Percentiles rank a stretch among this genome's conserved stretches.
Conservation (phyloP, 2,888 invertebrate genomes). For the Agrotis exclamationis region DNA sequence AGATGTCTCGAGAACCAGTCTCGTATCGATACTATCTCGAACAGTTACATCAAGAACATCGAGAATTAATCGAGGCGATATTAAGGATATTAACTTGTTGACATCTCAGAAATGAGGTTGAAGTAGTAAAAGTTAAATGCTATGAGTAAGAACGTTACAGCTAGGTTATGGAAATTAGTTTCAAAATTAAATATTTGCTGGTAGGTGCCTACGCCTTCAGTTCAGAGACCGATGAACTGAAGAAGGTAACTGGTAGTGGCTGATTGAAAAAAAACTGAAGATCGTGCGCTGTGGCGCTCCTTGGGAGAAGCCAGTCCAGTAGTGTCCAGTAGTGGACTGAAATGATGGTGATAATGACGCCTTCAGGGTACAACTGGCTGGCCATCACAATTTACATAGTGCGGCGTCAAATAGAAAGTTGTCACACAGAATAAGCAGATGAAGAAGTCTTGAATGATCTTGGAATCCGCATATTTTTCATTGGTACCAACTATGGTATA, state of each 20-base stretch:
- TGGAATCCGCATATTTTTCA: background rate
- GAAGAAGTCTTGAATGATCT: background rate
- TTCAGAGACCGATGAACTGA: too few relatives aligned
- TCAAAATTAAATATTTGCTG: too few relatives aligned
- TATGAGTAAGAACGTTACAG: background rate
- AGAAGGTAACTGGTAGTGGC: too few relatives aligned
- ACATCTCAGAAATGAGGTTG: constrained; percentile 37
- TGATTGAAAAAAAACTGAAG: too few relatives aligned
- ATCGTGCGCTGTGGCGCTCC: too few relatives aligned
- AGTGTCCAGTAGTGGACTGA: too few relatives aligned
- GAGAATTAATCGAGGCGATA: constrained; percentile 52
- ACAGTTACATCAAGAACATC: constrained; percentile 64
- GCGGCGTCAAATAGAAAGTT: too few relatives aligned
- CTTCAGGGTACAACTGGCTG: too few relatives aligned
- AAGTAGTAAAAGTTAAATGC: constrained; percentile 1
- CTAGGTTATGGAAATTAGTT: background rate
- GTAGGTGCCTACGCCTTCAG: too few relatives aligned
- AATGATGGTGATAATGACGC: too few relatives aligned
- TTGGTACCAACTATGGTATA: background rate
- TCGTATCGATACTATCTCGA: constrained; percentile 55
- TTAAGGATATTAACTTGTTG: constrained; percentile 50
- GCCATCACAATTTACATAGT: too few relatives aligned
- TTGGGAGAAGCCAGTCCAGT: too few relatives aligned
- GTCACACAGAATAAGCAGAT: background rate
- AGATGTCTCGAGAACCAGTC: constrained; percentile 68